Base-by-base conservation (phyloP, 2,888 invertebrate species). In the Seira musarum region DNA sequence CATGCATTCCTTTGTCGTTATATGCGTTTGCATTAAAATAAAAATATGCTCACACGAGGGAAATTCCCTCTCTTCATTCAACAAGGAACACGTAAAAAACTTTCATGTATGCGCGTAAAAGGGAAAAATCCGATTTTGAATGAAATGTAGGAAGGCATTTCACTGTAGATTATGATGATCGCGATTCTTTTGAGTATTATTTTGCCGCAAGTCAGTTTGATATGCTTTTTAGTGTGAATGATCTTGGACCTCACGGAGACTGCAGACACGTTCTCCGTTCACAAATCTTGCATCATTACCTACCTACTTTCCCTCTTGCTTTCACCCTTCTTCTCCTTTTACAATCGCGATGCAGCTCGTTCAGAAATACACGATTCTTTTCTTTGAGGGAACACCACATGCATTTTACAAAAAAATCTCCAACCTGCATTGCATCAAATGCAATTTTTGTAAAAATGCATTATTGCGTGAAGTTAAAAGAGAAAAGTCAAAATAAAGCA, bases 151-250 rank as follows among this genome's bases (percentile, higher is more conserved):
- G 13, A 40, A 40, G 40, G 40, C 40, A 35, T 66, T 66, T 66
- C 8, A 1, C 17, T 57, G 8, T n/a, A n/a, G 57, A 57, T 67
- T 35, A 67, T 67, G 67, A 67, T 49, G 49, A 67, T 21, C 67
- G 17, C 30, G 35, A 66, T 24, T 35, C 49, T 67, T 3, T 35
- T 21, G 1, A 46, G 17, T 21, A 15, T 17, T 21, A 46, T 40
- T 5, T 40, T 40, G 40, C 40, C 19, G 8, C 65, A 53, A 15
- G 53, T 35, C n/a, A n/a, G n/a, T 49, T 30, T 24, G 17, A 68
- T 69, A 69, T 30, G 69, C 69, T n/a, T 17, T 60, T 69, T 69
- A 53, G 22, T 69, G 57, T 53, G 69, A 60, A 69, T 69, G 69
- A 69, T 53, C 67, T 67, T 67, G 67, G 67, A 67, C 67, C 67